Evolutionary conservation across 1,140 invertebrate species (phyloP), one percentile per base, ranked within the genome.

Genomic region (Achroia grisella): DNA sequence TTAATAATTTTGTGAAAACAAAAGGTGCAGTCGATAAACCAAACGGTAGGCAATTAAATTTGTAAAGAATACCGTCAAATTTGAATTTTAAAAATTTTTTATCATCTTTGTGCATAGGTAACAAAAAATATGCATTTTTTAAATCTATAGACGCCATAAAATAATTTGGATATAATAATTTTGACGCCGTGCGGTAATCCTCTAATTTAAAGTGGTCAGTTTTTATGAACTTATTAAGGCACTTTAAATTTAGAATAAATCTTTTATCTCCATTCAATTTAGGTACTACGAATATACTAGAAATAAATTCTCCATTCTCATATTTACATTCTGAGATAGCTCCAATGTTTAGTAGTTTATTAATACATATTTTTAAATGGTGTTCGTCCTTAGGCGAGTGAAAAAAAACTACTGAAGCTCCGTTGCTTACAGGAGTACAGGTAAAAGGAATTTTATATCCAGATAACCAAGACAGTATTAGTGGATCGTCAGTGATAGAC

Each of bases 41-140:
- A 52, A 64, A 33, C 45, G 63, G 30, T 34, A 55, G 42, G 43
- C 41, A 60, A 32, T 33, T 61, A 47, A 68, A 68, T 44, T 65
- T 44, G 42, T 57, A 71, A 11, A 58, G 28, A 33, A 44, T 14
- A 1, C 45, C 48, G 2, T 44, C 10, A 51, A 52, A 72, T n/a
- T 12, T 17, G 31, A 69, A 69, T 10, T 54, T 32, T 29, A 64
- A 39, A 42, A 50, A 63, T 43, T 64, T 64, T 39, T 53, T 15
- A 53, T 53, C 64, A 37, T 67, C n/a, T n/a, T n/a, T n/a, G n/a
- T n/a, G n/a, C n/a, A 72, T 1, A 52, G 62, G 42, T 72, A 62
- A 56, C 60, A 45, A 10, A 67, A n/a, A n/a, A n/a, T n/a, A n/a
- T n/a, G n/a, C n/a, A n/a, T n/a, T n/a, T n/a, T n/a, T n/a, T n/a